A percentile compares a stretch with the other conserved stretches of the same genome.
Conservation (phyloP, 2,797 vertebrate species). For the Buceros bicornis region DNA sequence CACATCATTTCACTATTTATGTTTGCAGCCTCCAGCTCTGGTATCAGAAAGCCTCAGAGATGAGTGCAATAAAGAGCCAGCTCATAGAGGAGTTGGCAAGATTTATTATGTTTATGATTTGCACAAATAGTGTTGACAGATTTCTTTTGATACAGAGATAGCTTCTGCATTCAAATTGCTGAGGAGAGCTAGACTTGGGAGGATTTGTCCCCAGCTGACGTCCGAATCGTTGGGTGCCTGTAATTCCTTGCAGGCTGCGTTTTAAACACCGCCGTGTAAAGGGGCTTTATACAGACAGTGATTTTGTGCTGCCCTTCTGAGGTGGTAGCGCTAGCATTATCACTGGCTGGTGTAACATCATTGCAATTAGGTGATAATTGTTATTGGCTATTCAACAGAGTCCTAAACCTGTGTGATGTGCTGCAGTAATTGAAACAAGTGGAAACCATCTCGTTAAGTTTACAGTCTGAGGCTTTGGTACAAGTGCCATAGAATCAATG, state of each 20-base stretch:
- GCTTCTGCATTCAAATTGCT: background rate
- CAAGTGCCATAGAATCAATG: slow-evolving; percentile 1
- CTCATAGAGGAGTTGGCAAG: slow-evolving; percentile 48
- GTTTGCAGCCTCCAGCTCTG: slow-evolving; percentile 44
- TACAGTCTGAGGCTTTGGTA: slow-evolving; percentile 3
- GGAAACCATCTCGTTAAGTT: background rate
- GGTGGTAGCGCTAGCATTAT: background rate
- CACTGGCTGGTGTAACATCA: background rate
- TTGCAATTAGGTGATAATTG: background rate
- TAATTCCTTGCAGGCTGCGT: background rate
- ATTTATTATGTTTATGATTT: slow-evolving; percentile 58
- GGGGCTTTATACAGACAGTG: background rate
- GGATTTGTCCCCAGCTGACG: background rate
- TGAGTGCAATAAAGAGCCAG: slow-evolving; percentile 48
- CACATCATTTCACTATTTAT: slow-evolving; percentile 53
- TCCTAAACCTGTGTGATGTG: background rate
- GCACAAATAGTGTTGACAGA: slow-evolving; percentile 49
- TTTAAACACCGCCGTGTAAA: background rate
- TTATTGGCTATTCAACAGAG: background rate
- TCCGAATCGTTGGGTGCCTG: background rate
- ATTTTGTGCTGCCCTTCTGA: background rate
- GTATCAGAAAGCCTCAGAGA: slow-evolving; percentile 41
- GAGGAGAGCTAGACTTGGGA: background rate
- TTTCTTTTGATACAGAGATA: slow-evolving; percentile 29
- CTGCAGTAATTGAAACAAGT: background rate